A percentile compares a stretch with the other conserved stretches of the same genome.
These are phyloP conservation scores for Branchellion lobata DNA, from an alignment of 2,888 invertebrate genomes.

Conservation along the genomic window DNA sequence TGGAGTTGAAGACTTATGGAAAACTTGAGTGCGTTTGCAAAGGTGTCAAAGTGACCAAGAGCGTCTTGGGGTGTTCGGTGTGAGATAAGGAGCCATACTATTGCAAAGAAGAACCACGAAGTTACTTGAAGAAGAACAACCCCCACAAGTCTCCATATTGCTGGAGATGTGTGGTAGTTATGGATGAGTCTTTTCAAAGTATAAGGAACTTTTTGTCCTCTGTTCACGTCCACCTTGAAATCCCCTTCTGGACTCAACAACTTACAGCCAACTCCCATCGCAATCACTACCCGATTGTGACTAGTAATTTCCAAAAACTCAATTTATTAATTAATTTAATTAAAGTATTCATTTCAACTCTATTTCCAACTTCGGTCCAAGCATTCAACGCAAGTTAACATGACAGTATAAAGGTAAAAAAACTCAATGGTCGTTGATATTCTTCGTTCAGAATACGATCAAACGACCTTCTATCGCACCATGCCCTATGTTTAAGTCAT, in stretches of 20 bases:
- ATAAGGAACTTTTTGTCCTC: background rate
- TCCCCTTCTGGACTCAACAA: background rate
- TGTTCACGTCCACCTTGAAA: background rate
- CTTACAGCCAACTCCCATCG: background rate
- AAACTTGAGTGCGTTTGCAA: constrained; percentile 14
- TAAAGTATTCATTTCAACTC: too few species aligned
- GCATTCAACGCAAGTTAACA: too few species aligned
- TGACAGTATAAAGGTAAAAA: too few species aligned
- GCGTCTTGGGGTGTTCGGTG: background rate
- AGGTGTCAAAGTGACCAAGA: background rate
- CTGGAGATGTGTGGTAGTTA: background rate
- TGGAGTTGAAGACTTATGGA: constrained; percentile 18
- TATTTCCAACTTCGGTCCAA: too few species aligned
- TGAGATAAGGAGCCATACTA: constrained; percentile 18
- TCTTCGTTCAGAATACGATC: too few species aligned
- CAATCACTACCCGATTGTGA: too few species aligned
- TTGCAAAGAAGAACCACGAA: constrained; percentile 32
- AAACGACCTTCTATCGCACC: too few species aligned
- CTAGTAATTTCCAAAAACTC: too few species aligned
- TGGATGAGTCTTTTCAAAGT: background rate
- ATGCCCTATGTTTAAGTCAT: too few species aligned
- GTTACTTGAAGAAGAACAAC: background rate
- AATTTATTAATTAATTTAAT: too few species aligned
- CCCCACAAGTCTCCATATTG: background rate
- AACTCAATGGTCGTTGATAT: too few species aligned